These are phyloP conservation scores for Phasianus colchicus DNA, from an alignment of 2,113 vertebrate species.

Conservation along the genomic window DNA sequence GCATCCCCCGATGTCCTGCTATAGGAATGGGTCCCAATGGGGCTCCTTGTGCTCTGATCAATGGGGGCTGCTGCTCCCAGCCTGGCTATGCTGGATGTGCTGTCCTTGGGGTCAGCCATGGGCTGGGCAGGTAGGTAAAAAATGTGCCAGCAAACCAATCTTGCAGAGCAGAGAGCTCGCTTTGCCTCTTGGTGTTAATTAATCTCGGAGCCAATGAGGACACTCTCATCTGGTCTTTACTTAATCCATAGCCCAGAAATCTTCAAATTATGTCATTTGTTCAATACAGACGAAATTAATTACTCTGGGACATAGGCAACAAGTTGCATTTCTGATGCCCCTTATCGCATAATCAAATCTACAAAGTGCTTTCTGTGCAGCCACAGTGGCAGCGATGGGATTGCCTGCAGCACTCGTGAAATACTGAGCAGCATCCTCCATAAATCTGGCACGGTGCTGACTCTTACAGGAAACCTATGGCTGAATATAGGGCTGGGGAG, in stretches of 20 bases:
- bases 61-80: neutral
- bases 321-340: constrained; percentile 60
- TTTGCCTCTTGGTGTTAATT: constrained; percentile 55
- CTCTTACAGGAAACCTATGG: neutral
- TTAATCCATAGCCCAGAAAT: constrained; percentile 72
- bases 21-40: fast-evolving
- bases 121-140: neutral
- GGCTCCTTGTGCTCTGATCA: fast-evolving
- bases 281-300: constrained; percentile 73
- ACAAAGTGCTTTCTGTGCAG: constrained; percentile 7
- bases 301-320: constrained; percentile 67
- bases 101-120: neutral
- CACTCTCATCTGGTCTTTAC: constrained; percentile 66
- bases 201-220: constrained; percentile 59
- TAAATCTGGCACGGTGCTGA: neutral
- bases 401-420: neutral
- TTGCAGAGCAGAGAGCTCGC: constrained; percentile 20
- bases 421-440: neutral
- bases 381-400: neutral
- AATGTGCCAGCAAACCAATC: neutral
- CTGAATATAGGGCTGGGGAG: neutral
- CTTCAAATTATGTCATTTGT: constrained; percentile 72
- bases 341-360: neutral
- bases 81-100: fast-evolving
- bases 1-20: fast-evolving